Percentiles rank a stretch among this genome's conserved stretches.
Evolutionary conservation across 2,888 invertebrate genomes (phyloP).

Genomic region (Cheilosia variabilis): DNA sequence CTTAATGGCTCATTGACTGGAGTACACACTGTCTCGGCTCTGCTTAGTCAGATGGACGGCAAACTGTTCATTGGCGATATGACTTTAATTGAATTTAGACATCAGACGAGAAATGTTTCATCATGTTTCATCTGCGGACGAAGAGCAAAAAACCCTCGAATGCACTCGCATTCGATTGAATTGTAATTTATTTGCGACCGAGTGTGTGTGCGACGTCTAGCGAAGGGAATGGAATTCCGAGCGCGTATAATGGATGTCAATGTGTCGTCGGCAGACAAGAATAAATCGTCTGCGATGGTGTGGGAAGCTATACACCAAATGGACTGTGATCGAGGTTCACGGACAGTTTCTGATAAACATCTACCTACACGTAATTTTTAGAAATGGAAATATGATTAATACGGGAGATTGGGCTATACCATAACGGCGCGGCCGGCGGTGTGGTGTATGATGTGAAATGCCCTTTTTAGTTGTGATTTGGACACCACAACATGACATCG

Average conservation of each 20-base stretch:
- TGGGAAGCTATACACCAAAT: conserved; percentile 39
- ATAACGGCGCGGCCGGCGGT: too few species aligned
- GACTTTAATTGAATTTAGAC: conserved; percentile 78
- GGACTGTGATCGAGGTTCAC: not conserved
- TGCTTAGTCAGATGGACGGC: conserved; percentile 16
- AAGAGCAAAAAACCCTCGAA: conserved; percentile 22
- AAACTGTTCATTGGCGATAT: conserved; percentile 62
- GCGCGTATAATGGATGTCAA: conserved; percentile 58
- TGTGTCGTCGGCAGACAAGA: conserved; percentile 57
- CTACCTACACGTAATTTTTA: not conserved
- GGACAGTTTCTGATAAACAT: conserved; percentile 1
- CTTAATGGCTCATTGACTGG: conserved; percentile 70
- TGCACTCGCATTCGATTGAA: conserved; percentile 57
- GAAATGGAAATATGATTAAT: not conserved
- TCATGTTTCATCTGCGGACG: conserved; percentile 53
- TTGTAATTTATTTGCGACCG: conserved; percentile 62
- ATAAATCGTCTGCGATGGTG: conserved; percentile 53
- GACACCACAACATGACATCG: too few species aligned
- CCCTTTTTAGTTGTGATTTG: too few species aligned
- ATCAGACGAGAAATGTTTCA: conserved; percentile 75
- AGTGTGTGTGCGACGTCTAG: conserved; percentile 53
- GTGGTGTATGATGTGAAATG: too few species aligned
- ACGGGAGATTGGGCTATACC: not conserved
- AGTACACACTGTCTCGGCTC: conserved; percentile 11
- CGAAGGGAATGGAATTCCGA: conserved; percentile 53